A percentile compares a stretch with the other conserved stretches of the same genome.
These are phyloP conservation scores for Noctua fimbriata DNA, from an alignment of 2,888 invertebrate genomes.

Conservation along the genomic window DNA sequence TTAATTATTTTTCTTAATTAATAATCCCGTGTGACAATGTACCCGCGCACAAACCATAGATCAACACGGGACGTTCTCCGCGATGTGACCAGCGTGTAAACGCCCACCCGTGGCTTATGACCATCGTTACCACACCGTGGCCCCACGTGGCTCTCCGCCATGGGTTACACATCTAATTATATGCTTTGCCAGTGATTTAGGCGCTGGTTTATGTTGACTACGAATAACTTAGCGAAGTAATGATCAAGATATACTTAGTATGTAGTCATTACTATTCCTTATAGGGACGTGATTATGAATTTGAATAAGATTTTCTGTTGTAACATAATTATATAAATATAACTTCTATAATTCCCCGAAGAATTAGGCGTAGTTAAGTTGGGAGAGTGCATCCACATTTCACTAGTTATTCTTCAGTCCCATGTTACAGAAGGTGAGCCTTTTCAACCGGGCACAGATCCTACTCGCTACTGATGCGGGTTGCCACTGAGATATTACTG, in stretches of 20 bases:
- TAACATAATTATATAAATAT: neutral
- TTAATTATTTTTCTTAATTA: neutral
- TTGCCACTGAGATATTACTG: neutral
- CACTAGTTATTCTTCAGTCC: neutral
- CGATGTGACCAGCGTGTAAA: slow-evolving; percentile 11
- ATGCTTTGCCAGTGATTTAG: slow-evolving; percentile 21
- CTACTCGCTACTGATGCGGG: neutral
- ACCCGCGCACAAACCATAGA: slow-evolving; percentile 2
- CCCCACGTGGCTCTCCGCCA: slow-evolving; percentile 33
- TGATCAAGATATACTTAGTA: slow-evolving; percentile 14
- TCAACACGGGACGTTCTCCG: neutral
- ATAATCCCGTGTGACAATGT: slow-evolving; percentile 25
- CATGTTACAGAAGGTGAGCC: neutral
- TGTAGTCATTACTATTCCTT: neutral
- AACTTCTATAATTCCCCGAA: neutral
- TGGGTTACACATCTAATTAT: slow-evolving; percentile 46
- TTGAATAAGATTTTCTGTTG: neutral
- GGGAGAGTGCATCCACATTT: neutral
- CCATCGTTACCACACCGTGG: slow-evolving; percentile 34
- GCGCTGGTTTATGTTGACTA: neutral
- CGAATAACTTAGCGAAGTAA: slow-evolving; percentile 19
- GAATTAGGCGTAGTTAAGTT: neutral
- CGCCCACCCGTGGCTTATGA: slow-evolving; percentile 39
- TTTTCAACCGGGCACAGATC: neutral
- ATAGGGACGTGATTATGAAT: neutral